A percentile compares a stretch with the other conserved stretches of the same genome.
These are phyloP conservation scores for Amphibalanus amphitrite DNA, from an alignment of 1,140 invertebrate species.

Conservation along the genomic window DNA sequence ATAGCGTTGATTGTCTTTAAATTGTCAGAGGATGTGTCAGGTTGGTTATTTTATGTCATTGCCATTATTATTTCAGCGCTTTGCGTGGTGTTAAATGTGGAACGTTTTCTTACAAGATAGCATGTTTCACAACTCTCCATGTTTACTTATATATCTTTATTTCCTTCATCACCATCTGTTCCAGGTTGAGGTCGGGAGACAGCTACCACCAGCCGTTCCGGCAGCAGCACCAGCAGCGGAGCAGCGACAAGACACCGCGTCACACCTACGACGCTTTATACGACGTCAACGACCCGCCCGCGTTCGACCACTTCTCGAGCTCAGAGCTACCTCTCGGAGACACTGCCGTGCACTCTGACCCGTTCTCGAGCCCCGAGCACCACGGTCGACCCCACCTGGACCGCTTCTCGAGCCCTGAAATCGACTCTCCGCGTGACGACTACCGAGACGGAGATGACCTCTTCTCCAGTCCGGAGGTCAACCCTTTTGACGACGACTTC, in stretches of 20 bases:
- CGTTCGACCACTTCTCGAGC: not conserved
- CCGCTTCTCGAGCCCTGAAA: not conserved
- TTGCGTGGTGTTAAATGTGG: too few relatives aligned
- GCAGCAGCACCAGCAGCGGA: conserved; percentile 9
- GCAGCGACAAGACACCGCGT: not conserved
- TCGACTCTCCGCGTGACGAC: not conserved
- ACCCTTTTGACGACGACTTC: not conserved
- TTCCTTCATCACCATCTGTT: too few relatives aligned
- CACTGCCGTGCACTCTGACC: not conserved
- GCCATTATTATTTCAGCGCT: too few relatives aligned
- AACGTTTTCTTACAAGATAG: too few relatives aligned
- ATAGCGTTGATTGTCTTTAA: too few relatives aligned
- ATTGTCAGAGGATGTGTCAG: too few relatives aligned
- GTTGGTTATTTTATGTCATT: too few relatives aligned
- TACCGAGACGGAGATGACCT: not conserved
- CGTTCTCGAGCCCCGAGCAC: not conserved
- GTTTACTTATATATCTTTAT: too few relatives aligned
- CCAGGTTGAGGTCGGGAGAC: not conserved
- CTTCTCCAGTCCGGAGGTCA: not conserved
- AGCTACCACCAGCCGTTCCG: not conserved
- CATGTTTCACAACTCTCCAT: too few relatives aligned
- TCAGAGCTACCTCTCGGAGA: not conserved
- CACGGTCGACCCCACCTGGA: not conserved
- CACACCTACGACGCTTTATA: not conserved
- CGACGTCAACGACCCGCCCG: not conserved